Percentiles rank a stretch among this genome's conserved stretches.
Conservation (phyloP, 2,888 invertebrate genomes). For the Steinernema scapterisci region DNA sequence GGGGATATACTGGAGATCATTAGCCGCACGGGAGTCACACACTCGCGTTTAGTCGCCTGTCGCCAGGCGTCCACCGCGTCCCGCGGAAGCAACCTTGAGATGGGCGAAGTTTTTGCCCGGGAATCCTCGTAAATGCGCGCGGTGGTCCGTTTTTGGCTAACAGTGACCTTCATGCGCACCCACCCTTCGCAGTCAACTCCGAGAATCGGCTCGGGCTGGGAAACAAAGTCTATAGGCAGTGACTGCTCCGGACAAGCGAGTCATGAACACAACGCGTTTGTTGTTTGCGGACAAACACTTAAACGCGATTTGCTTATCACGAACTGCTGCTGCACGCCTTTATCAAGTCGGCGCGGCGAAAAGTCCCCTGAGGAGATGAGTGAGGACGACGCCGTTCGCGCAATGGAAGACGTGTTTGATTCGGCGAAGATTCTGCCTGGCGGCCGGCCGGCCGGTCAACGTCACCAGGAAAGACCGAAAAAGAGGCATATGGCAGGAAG, state of each 20-base stretch:
- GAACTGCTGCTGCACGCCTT: not conserved
- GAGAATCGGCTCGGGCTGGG: too few species aligned
- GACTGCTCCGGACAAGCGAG: not conserved
- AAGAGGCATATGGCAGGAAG: not conserved
- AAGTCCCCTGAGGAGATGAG: not conserved
- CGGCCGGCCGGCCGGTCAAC: not conserved
- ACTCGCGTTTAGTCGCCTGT: too few species aligned
- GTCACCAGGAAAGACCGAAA: not conserved
- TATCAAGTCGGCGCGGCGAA: conserved; percentile 2
- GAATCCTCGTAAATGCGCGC: too few species aligned
- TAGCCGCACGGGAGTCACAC: too few species aligned
- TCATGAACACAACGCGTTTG: not conserved
- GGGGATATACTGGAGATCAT: too few species aligned
- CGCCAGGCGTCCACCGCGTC: too few species aligned
- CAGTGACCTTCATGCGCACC: too few species aligned
- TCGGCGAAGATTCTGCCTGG: not conserved
- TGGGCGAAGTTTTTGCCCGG: too few species aligned
- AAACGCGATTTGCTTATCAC: conserved; percentile 27
- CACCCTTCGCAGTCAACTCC: too few species aligned
- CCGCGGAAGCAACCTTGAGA: too few species aligned
- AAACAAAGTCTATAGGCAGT: not conserved
- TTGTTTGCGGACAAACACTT: conserved; percentile 24
- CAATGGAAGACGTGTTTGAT: not conserved
- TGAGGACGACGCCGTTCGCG: not conserved
- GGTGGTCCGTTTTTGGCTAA: too few species aligned